Evolutionary conservation across 2,888 invertebrate genomes (phyloP).

Genomic region (Chelonus formosanus): DNA sequence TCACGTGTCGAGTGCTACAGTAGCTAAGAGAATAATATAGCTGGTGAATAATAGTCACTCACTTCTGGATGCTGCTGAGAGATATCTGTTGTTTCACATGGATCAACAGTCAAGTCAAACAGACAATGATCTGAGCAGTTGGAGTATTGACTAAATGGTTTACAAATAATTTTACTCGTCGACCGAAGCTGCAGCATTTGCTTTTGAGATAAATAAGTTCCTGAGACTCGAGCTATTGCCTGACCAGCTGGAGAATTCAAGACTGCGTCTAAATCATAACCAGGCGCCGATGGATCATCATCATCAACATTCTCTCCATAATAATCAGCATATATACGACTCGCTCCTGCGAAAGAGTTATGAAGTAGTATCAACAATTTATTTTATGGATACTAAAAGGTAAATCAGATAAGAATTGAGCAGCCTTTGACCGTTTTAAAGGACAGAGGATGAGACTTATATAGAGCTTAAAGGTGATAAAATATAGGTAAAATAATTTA

Average conservation of each 20-base stretch:
- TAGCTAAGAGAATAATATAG: not conserved
- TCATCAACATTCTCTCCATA: constrained; percentile 48
- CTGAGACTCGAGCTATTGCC: constrained; percentile 43
- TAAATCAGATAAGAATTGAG: no score
- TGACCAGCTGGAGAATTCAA: constrained; percentile 44
- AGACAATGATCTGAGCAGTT: constrained; percentile 50
- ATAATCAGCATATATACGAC: constrained; percentile 40
- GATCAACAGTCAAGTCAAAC: constrained; percentile 54
- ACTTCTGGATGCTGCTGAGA: constrained; percentile 50
- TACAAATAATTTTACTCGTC: constrained; percentile 46
- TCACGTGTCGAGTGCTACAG: constrained; percentile 8
- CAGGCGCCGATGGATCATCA: constrained; percentile 41
- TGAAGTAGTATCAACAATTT: no score
- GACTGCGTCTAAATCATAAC: constrained; percentile 45
- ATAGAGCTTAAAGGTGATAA: no score
- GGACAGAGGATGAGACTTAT: no score
- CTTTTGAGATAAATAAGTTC: not conserved
- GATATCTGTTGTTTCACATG: constrained; percentile 56
- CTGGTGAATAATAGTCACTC: constrained; percentile 13
- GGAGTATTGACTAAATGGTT: constrained; percentile 24
- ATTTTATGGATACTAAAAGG: no score
- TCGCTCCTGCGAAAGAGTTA: no score
- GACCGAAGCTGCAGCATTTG: constrained; percentile 40
- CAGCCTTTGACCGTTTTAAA: no score
- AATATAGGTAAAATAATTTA: no score